Percentiles rank a stretch among this genome's conserved stretches.
Evolutionary conservation across 2,797 vertebrate genomes (phyloP).

Genomic region (Pangasius larnaudii): DNA sequence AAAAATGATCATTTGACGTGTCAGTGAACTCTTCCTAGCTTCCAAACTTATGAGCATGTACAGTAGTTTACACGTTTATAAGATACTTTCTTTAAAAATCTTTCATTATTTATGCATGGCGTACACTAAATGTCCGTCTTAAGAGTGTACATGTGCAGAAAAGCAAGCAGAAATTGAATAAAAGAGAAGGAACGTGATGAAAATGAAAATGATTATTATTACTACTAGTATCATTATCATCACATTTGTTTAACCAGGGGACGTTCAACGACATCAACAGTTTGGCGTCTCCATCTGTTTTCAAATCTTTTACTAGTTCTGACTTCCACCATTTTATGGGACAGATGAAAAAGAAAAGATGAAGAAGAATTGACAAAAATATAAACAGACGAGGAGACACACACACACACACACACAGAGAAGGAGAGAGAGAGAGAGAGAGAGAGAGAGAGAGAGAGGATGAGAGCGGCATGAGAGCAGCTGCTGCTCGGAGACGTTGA

Average conservation of each 20-base stretch:
- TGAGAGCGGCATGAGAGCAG: slow-evolving; percentile 47
- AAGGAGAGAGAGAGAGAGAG: neutral
- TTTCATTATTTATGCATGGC: neutral
- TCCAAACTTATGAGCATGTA: no score
- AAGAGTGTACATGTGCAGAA: neutral
- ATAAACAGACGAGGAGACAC: neutral
- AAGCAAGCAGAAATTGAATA: neutral
- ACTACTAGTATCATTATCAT: neutral
- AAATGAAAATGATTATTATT: neutral
- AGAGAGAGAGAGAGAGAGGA: slow-evolving; percentile 10
- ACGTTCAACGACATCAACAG: neutral
- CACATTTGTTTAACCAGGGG: neutral
- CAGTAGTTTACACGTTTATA: neutral
- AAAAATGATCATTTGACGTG: neutral
- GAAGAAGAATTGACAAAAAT: neutral
- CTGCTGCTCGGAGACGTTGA: slow-evolving; percentile 56
- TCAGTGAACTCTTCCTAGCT: neutral
- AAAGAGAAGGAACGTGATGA: no score
- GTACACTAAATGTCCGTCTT: neutral
- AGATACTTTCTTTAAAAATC: neutral
- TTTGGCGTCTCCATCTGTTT: neutral
- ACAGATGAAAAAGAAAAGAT: neutral
- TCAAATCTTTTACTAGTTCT: neutral
- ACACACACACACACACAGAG: neutral
- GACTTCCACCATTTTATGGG: neutral